Percentiles rank a stretch among this genome's conserved stretches.
These are phyloP conservation scores for Listrodromus nycthemerus DNA, from an alignment of 2,888 invertebrate genomes.

Conservation along the genomic window DNA sequence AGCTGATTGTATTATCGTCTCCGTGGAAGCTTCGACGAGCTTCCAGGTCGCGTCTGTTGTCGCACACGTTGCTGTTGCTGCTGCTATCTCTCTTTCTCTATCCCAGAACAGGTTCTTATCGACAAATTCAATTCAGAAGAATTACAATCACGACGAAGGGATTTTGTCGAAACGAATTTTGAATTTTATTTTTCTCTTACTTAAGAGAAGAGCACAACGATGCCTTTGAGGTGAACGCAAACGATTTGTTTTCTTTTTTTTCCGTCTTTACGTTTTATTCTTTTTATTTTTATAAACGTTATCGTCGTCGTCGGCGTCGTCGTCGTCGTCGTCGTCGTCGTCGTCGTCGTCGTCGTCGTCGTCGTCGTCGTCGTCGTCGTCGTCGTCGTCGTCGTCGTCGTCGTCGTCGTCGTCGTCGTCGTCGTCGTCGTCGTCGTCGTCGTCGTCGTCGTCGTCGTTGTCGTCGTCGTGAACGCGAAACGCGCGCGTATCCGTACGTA, in stretches of 20 bases:
- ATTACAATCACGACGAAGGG: background rate
- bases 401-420: conserved; percentile 7
- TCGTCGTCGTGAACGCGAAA: conserved; percentile 43
- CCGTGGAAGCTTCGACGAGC: conserved; percentile 1
- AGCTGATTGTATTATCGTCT: conserved; percentile 16
- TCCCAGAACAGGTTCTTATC: background rate
- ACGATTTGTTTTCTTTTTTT: background rate
- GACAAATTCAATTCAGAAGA: background rate
- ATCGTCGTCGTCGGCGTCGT: background rate
- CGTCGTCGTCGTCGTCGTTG: background rate
- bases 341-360: conserved; percentile 8
- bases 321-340: background rate
- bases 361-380: conserved; percentile 3
- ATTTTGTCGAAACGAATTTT: background rate
- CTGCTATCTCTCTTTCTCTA: too few relatives aligned
- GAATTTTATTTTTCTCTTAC: too few relatives aligned
- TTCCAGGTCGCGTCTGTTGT: conserved; percentile 11
- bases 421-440: background rate
- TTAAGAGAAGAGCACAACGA: conserved; percentile 10
- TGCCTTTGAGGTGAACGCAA: background rate
- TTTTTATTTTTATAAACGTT: background rate
- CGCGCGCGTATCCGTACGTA: conserved; percentile 36
- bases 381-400: background rate
- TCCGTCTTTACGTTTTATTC: background rate
- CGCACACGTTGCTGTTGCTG: conserved; percentile 2